Conservation (phyloP, 2,797 vertebrate genomes). For the Toxotes lorentzi region DNA sequence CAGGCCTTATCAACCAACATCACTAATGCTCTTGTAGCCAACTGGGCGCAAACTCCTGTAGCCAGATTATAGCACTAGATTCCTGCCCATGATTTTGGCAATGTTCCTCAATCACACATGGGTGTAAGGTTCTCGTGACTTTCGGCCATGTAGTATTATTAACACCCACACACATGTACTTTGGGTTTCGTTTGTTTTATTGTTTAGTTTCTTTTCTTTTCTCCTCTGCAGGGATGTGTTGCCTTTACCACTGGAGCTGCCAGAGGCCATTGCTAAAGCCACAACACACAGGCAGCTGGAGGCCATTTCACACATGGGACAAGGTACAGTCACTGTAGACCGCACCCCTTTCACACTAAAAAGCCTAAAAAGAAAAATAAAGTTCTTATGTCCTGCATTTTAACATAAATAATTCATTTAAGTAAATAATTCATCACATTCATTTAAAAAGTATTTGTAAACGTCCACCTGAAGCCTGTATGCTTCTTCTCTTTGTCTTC, state of each 20-base stretch:
- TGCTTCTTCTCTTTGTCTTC: background rate
- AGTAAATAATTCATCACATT: no score
- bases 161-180: background rate
- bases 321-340: slow-evolving; percentile 77
- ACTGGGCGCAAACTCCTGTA: background rate
- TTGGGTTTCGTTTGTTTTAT: background rate
- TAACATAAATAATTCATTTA: background rate
- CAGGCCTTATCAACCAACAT: background rate
- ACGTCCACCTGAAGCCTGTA: background rate
- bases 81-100: background rate
- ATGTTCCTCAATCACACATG: no score
- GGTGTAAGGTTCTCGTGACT: background rate
- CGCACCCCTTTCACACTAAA: background rate
- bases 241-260: slow-evolving; percentile 89
- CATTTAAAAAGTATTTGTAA: background rate
- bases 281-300: slow-evolving; percentile 90
- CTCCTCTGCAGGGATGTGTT: slow-evolving; percentile 87
- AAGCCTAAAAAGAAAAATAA: background rate
- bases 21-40: background rate
- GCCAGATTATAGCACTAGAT: background rate
- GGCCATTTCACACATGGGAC: slow-evolving; percentile 92
- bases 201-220: background rate
- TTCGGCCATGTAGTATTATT: background rate
- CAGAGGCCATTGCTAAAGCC: slow-evolving; percentile 88
- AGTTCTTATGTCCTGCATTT: background rate